Conservation (phyloP, 2,888 invertebrate species). For the Macaria notata region DNA sequence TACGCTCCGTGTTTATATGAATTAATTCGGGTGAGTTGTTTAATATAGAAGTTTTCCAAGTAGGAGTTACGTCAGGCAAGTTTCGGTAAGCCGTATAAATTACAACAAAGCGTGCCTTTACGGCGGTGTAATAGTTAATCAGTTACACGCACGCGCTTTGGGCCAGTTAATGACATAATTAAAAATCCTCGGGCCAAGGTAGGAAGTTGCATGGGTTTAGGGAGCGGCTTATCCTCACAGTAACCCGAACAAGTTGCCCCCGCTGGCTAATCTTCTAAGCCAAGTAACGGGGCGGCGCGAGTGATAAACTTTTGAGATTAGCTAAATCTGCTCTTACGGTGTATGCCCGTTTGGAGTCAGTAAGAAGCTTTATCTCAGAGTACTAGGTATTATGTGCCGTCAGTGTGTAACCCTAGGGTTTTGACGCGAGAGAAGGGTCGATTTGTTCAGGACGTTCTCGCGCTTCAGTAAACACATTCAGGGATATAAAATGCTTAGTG, state of each 20-base stretch:
- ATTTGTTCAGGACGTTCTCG: too few species aligned
- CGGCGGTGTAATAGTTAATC: slow-evolving; percentile 67
- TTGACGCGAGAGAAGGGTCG: not conserved
- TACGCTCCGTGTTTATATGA: not conserved
- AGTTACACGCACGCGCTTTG: slow-evolving; percentile 64
- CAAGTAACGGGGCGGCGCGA: slow-evolving; percentile 60
- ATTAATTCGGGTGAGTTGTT: slow-evolving; percentile 16
- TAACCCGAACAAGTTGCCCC: slow-evolving; percentile 71
- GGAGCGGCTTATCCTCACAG: slow-evolving; percentile 63
- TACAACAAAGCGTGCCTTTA: slow-evolving; percentile 59
- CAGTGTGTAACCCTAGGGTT: not conserved
- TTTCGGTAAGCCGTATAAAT: slow-evolving; percentile 59
- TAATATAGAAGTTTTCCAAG: slow-evolving; percentile 38
- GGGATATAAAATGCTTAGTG: too few species aligned
- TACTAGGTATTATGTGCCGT: not conserved
- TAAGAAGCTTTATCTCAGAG: slow-evolving; percentile 11
- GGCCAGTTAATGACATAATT: slow-evolving; percentile 72
- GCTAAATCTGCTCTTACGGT: slow-evolving; percentile 11
- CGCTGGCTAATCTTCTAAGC: slow-evolving; percentile 75
- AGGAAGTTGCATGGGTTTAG: slow-evolving; percentile 39
- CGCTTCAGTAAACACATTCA: too few species aligned
- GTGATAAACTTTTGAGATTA: slow-evolving; percentile 57
- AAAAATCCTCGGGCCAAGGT: slow-evolving; percentile 66
- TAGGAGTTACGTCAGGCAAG: slow-evolving; percentile 42
- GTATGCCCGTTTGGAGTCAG: slow-evolving; percentile 18